Evolutionary conservation across 2,113 vertebrate species (phyloP).

Genomic region (Prinia subflava): DNA sequence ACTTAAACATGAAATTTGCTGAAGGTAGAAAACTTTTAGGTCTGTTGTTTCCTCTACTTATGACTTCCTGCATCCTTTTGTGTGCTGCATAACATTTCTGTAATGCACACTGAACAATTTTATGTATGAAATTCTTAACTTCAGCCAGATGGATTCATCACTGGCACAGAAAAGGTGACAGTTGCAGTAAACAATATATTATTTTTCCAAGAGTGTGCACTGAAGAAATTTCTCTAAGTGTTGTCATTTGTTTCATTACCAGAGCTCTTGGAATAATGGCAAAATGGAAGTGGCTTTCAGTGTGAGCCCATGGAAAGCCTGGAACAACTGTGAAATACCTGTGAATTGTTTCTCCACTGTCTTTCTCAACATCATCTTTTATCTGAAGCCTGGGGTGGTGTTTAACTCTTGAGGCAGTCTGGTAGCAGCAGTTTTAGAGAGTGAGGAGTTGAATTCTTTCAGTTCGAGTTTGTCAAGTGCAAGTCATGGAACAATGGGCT

Average conservation of each 20-base stretch:
- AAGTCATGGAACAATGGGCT: background rate
- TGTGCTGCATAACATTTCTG: background rate
- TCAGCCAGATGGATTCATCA: background rate
- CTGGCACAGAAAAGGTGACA: background rate
- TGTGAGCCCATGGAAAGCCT: background rate
- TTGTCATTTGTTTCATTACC: background rate
- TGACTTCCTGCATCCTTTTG: background rate
- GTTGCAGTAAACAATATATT: background rate
- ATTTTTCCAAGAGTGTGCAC: background rate
- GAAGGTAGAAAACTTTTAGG: background rate
- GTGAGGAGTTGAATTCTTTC: background rate
- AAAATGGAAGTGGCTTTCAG: background rate
- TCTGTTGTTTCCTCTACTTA: background rate
- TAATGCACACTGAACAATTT: background rate
- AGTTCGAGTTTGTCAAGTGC: background rate
- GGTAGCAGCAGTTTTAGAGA: background rate
- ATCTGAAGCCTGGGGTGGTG: background rate
- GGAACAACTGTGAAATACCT: background rate
- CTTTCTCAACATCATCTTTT: background rate
- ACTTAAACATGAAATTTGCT: background rate
- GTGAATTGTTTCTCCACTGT: background rate
- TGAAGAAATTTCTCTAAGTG: background rate
- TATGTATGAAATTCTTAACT: background rate
- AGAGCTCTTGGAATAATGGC: background rate
- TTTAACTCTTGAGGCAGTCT: background rate